Percentiles rank a stretch among this genome's conserved stretches.
These are phyloP conservation scores for Caloenas nicobarica DNA, from an alignment of 2,113 vertebrate species.

Conservation along the genomic window DNA sequence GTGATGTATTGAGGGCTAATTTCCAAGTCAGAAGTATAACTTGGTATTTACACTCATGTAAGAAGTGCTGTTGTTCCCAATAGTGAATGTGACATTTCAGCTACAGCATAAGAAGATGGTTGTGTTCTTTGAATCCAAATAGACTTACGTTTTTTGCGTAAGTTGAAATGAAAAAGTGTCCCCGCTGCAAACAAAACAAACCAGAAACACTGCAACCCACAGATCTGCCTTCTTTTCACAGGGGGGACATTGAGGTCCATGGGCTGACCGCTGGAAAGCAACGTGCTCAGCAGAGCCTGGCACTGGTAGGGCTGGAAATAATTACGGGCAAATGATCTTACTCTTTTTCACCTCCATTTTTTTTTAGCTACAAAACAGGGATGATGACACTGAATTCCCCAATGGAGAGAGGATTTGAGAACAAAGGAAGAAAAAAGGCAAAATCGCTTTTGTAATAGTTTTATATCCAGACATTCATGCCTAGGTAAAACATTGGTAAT, in stretches of 20 bases:
- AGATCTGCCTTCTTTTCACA: neutral
- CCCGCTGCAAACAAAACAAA: neutral
- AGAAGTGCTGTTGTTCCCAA: neutral
- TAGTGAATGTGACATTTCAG: neutral
- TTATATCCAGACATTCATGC: neutral
- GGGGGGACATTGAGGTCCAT: fast-evolving
- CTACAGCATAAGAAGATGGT: neutral
- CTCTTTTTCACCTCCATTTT: neutral
- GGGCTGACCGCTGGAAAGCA: neutral
- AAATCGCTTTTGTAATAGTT: neutral
- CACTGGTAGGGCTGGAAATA: neutral
- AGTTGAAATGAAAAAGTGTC: neutral
- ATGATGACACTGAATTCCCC: neutral
- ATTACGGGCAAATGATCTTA: neutral
- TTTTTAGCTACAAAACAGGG: neutral
- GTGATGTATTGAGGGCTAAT: neutral
- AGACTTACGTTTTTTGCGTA: neutral
- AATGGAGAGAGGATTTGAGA: neutral
- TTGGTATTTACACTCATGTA: neutral
- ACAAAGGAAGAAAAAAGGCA: neutral
- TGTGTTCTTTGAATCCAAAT: neutral
- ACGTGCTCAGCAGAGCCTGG: neutral
- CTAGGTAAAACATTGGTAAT: neutral
- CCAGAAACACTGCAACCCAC: neutral
- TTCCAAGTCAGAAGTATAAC: neutral